Evolutionary conservation across 53 echinoderm and acorn worm genomes (phyloP).

Genomic region (Luidia sarsii): DNA sequence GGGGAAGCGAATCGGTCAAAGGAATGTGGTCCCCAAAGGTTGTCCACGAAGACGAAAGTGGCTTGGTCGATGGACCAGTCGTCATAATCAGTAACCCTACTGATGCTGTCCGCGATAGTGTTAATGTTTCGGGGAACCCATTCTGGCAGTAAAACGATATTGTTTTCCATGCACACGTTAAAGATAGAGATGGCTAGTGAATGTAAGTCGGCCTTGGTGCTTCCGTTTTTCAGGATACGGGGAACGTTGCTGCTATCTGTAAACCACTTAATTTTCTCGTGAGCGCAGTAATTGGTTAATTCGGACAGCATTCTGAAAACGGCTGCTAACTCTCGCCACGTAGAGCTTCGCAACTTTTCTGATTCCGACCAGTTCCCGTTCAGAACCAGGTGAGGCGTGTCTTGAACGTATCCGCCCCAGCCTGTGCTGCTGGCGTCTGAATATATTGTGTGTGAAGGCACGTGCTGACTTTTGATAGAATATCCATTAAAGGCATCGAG

Average conservation of each 20-base stretch:
- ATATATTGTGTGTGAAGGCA: not conserved
- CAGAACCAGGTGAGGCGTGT: not conserved
- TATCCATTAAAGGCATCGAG: constrained; percentile 8
- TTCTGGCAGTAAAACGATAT: constrained; percentile 31
- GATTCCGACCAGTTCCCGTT: not conserved
- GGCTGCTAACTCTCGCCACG: constrained; percentile 26
- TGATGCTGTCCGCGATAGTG: constrained; percentile 37
- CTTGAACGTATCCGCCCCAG: not conserved
- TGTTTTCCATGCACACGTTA: not conserved
- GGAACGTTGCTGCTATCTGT: constrained; percentile 9
- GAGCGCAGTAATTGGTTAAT: not conserved
- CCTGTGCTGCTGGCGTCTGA: constrained; percentile 23
- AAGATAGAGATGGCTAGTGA: constrained; percentile 11
- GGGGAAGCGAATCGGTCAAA: constrained; percentile 53
- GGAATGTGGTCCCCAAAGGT: constrained; percentile 57
- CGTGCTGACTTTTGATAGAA: constrained; percentile 17
- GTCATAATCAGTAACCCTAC: constrained; percentile 28
- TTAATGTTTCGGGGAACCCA: constrained; percentile 29
- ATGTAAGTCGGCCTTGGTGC: constrained; percentile 34
- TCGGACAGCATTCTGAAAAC: constrained; percentile 18
- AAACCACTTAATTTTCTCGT: constrained; percentile 12
- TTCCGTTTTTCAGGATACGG: constrained; percentile 19
- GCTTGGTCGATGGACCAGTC: constrained; percentile 43
- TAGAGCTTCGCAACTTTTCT: constrained; percentile 3
- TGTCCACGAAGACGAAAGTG: constrained; percentile 25